Conservation (phyloP, 2,888 invertebrate genomes). For the Spilarctia lutea region DNA sequence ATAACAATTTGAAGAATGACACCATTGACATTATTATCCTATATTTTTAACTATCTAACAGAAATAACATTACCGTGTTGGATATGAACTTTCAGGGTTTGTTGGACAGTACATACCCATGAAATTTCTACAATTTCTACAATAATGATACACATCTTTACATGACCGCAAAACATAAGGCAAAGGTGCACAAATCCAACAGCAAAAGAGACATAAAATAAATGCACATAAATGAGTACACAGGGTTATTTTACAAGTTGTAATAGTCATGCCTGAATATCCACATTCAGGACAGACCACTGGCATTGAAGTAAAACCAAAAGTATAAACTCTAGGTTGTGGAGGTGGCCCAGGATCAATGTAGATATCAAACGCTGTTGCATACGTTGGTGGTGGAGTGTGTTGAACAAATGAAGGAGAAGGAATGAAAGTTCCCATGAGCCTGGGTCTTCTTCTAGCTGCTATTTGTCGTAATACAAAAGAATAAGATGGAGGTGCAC, state of each 20-base stretch:
- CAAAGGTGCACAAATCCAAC: conserved; percentile 80
- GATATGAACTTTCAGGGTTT: conserved; percentile 60
- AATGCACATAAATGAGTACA: conserved; percentile 79
- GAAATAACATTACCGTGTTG: neutral
- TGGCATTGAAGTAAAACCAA: conserved; percentile 73
- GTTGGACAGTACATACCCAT: conserved; percentile 81
- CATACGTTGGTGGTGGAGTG: conserved; percentile 79
- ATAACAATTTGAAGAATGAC: neutral
- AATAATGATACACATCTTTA: conserved; percentile 82
- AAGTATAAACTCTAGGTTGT: conserved; percentile 65
- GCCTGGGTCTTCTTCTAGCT: conserved; percentile 68
- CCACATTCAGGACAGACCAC: conserved; percentile 78
- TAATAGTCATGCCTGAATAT: conserved; percentile 70
- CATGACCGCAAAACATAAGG: conserved; percentile 80
- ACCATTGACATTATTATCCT: neutral
- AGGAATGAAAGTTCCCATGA: conserved; percentile 80
- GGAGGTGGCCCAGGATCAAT: conserved; percentile 69
- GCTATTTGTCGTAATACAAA: conserved; percentile 79
- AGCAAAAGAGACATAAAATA: conserved; percentile 75
- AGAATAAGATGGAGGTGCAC: conserved; percentile 80
- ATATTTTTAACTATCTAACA: neutral
- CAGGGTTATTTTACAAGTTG: conserved; percentile 70
- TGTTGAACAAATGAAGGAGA: conserved; percentile 79
- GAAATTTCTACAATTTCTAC: conserved; percentile 75
- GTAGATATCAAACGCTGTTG: conserved; percentile 79